phyloP scores from a whole-genome alignment of 2,113 vertebrate species.

The Ceuthmochares aereus region DNA sequence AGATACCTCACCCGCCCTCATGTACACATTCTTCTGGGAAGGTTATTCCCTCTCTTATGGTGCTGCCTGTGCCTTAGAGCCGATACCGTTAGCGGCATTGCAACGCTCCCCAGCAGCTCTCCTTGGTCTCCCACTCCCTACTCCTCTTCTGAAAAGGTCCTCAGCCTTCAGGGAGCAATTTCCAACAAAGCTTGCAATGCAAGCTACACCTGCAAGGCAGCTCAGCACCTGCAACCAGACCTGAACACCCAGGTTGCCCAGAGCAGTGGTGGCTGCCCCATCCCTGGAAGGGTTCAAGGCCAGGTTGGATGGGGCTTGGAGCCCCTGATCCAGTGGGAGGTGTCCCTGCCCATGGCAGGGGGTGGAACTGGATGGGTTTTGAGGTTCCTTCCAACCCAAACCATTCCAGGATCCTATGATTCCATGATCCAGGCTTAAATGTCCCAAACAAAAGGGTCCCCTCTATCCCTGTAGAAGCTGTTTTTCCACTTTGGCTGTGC shows the following conservation, averaged over 20 bases:
- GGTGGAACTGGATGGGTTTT: no score
- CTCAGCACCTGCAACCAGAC: background rate
- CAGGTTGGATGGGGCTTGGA: no score
- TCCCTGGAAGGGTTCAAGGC: no score
- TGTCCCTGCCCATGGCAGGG: no score
- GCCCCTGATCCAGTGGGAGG: no score
- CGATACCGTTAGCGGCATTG: background rate
- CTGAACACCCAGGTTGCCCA: no score
- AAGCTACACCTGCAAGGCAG: background rate
- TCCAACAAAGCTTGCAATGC: background rate
- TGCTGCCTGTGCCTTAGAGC: background rate
- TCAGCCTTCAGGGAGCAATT: background rate
- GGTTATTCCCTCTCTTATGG: background rate
- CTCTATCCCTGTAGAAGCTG: background rate
- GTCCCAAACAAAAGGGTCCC: background rate
- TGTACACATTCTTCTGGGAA: background rate
- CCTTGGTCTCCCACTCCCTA: background rate
- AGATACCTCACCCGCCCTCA: background rate
- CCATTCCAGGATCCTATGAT: no score
- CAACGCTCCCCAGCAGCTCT: background rate
- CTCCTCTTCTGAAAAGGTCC: background rate
- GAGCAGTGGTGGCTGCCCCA: no score
- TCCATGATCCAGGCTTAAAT: background rate
- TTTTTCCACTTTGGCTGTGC: background rate
- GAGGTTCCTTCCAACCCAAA: no score